Conservation (phyloP, 2,797 vertebrate genomes). For the Sebastolobus alascanus region DNA sequence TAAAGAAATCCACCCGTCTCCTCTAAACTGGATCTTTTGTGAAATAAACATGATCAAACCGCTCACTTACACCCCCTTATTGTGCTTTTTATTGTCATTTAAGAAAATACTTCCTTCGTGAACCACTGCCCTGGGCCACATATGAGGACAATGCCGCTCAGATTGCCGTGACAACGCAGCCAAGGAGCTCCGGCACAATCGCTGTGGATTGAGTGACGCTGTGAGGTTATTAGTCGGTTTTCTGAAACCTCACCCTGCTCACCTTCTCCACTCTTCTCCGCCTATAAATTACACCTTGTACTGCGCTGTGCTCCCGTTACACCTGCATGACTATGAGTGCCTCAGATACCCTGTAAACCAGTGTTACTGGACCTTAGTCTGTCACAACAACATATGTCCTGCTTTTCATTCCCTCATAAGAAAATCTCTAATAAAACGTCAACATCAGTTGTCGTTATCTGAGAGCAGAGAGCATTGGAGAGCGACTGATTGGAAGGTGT, state of each 20-base stretch:
- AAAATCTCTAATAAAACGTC: neutral
- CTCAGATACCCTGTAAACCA: constrained; percentile 28
- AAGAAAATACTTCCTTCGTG: constrained; percentile 79
- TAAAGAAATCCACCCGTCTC: constrained; percentile 52
- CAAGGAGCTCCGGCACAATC: constrained; percentile 61
- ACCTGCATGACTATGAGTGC: constrained; percentile 25
- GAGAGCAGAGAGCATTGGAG: neutral
- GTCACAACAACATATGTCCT: constrained; percentile 8
- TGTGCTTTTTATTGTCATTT: constrained; percentile 82
- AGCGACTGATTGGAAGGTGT: neutral
- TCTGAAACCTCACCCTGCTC: constrained; percentile 73
- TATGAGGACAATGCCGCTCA: constrained; percentile 62
- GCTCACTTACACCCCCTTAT: constrained; percentile 71
- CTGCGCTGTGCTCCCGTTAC: constrained; percentile 51
- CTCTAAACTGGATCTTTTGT: constrained; percentile 68
- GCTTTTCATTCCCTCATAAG: neutral
- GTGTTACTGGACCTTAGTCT: constrained; percentile 20
- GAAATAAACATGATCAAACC: constrained; percentile 74
- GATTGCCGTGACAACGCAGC: constrained; percentile 62
- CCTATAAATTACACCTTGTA: constrained; percentile 63
- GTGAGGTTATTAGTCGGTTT: constrained; percentile 73
- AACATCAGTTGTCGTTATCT: neutral
- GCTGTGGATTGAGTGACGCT: constrained; percentile 75
- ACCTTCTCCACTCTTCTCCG: constrained; percentile 46
- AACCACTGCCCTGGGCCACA: constrained; percentile 61